A percentile compares a stretch with the other conserved stretches of the same genome.
Conservation (phyloP, 2,797 vertebrate genomes). For the Muscicapa comitata region DNA sequence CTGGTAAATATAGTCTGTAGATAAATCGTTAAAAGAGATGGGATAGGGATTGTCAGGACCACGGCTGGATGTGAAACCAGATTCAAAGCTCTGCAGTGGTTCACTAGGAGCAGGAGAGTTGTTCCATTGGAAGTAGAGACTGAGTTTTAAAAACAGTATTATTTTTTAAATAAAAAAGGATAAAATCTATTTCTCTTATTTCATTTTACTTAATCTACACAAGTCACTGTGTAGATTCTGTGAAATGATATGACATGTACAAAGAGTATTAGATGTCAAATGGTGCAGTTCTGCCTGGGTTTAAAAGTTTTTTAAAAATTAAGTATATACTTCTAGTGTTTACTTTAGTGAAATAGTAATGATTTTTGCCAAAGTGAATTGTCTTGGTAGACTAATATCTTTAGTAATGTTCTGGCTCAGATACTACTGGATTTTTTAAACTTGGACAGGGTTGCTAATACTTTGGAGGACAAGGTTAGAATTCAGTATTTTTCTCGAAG, state of each 20-base stretch:
- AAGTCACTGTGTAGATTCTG: neutral
- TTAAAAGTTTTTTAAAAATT: neutral
- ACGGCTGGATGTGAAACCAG: neutral
- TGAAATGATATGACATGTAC: neutral
- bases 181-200: neutral
- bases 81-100: neutral
- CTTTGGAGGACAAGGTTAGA: neutral
- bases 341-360: neutral
- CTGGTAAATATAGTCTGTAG: neutral
- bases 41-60: neutral
- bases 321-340: neutral
- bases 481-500: neutral
- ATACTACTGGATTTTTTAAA: neutral
- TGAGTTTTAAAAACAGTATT: neutral
- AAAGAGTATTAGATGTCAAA: neutral
- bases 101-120: neutral
- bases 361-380: neutral
- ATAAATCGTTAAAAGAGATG: neutral
- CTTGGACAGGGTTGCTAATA: neutral
- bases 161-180: neutral
- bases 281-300: neutral
- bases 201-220: neutral
- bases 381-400: neutral
- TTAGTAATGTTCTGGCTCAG: neutral
- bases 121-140: neutral